phyloP scores from a whole-genome alignment of 2,797 vertebrate species.

The Hylomyscus alleni region DNA sequence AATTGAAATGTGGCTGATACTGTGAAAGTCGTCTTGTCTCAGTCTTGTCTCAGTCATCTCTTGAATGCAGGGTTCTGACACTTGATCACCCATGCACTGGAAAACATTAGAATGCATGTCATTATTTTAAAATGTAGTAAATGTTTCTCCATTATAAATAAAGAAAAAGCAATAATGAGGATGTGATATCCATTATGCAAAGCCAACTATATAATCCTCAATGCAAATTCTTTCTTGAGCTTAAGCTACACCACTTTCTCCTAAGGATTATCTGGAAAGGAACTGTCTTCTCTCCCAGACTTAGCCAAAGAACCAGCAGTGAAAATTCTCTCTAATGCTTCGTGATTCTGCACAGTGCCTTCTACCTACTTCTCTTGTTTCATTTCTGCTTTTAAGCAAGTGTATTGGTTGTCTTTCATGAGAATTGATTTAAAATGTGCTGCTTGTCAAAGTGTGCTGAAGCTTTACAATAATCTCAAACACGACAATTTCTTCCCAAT shows the following conservation, averaged over 20 bases:
- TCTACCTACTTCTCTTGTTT: background rate
- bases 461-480: slow-evolving; percentile 64
- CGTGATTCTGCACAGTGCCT: background rate
- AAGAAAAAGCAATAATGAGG: background rate
- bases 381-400: background rate
- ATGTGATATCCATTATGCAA: background rate
- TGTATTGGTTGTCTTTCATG: slow-evolving; percentile 17
- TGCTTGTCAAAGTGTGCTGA: slow-evolving; percentile 73
- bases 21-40: background rate
- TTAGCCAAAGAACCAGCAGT: background rate
- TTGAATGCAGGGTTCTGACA: background rate
- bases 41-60: background rate
- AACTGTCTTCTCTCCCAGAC: background rate
- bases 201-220: background rate
- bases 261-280: background rate
- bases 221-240: background rate
- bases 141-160: slow-evolving; percentile 9
- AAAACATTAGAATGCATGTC: background rate
- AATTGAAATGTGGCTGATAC: background rate
- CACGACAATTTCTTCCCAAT: slow-evolving; percentile 55
- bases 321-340: background rate
- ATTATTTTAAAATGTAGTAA: background rate
- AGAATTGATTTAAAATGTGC: slow-evolving; percentile 53
- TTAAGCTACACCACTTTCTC: background rate
- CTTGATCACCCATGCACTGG: background rate